Evolutionary conservation across 2,113 vertebrate genomes (phyloP).

Genomic region (Saccopteryx leptura): DNA sequence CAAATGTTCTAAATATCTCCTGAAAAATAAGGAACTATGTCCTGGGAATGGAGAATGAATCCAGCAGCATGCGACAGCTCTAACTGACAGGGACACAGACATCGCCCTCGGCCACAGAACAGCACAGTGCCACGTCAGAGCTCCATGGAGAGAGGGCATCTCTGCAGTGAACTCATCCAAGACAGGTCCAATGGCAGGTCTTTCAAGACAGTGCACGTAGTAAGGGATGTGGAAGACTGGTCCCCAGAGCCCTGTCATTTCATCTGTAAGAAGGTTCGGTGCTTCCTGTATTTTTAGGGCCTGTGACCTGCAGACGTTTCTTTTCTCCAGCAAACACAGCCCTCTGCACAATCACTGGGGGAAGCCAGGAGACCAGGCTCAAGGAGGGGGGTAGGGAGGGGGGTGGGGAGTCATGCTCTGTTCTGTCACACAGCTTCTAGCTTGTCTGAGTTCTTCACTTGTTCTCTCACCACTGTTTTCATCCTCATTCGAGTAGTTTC

Average conservation of each 20-base stretch:
- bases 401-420: too few species aligned
- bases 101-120: rapidly evolving
- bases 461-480: slow-evolving; percentile 60
- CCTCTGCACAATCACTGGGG: too few species aligned
- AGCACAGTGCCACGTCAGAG: too few species aligned
- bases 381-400: too few species aligned
- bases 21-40: not conserved
- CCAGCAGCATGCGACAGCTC: rapidly evolving
- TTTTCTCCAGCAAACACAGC: not conserved
- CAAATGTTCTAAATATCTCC: too few species aligned
- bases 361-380: rapidly evolving
- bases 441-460: not conserved
- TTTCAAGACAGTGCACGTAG: not conserved
- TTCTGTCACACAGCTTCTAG: too few species aligned
- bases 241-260: not conserved
- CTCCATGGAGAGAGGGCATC: too few species aligned
- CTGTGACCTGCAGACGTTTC: rapidly evolving
- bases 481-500: slow-evolving; percentile 87
- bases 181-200: not conserved
- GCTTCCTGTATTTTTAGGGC: not conserved
- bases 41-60: not conserved
- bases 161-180: not conserved
- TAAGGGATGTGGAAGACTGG: rapidly evolving
- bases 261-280: not conserved
- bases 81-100: not conserved